phyloP scores from a whole-genome alignment of 1,140 invertebrate species.

The Microplitis demolitor region DNA sequence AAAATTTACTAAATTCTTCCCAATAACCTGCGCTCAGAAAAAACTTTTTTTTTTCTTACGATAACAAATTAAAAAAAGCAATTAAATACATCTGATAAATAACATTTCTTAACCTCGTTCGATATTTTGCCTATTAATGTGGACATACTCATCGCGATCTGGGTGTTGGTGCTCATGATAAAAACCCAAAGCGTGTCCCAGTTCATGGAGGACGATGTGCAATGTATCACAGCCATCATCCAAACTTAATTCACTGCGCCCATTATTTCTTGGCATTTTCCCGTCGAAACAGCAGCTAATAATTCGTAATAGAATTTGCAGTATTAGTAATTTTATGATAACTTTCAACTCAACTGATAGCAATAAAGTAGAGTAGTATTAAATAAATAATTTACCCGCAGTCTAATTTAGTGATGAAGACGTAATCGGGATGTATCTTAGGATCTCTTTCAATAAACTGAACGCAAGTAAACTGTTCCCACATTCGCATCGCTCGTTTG shows the following conservation, averaged over 20 bases:
- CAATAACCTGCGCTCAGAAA: no score
- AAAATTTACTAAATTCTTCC: constrained; percentile 43
- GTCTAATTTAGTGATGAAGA: constrained; percentile 93
- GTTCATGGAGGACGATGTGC: constrained; percentile 97
- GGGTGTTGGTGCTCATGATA: constrained; percentile 99
- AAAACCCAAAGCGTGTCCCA: constrained; percentile 98
- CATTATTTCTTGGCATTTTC: constrained; percentile 90
- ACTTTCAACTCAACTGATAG: no score
- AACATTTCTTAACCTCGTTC: constrained; percentile 78
- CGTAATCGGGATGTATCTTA: constrained; percentile 91
- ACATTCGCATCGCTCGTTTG: constrained; percentile 98
- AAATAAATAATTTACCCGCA: constrained; percentile 80
- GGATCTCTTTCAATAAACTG: constrained; percentile 92
- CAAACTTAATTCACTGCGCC: constrained; percentile 95
- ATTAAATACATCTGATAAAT: no score
- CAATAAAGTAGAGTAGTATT: no score
- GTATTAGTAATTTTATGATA: no score
- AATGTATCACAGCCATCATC: constrained; percentile 99
- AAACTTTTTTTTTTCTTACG: no score
- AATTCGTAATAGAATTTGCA: no score
- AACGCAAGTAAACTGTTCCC: constrained; percentile 98
- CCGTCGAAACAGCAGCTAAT: no score
- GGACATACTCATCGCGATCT: constrained; percentile 91
- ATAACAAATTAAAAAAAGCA: no score
- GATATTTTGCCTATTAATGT: constrained; percentile 94